Evolutionary conservation across 2,888 invertebrate genomes (phyloP), one percentile per base, ranked within the genome.

Genomic region (Phlogophora meticulosa): DNA sequence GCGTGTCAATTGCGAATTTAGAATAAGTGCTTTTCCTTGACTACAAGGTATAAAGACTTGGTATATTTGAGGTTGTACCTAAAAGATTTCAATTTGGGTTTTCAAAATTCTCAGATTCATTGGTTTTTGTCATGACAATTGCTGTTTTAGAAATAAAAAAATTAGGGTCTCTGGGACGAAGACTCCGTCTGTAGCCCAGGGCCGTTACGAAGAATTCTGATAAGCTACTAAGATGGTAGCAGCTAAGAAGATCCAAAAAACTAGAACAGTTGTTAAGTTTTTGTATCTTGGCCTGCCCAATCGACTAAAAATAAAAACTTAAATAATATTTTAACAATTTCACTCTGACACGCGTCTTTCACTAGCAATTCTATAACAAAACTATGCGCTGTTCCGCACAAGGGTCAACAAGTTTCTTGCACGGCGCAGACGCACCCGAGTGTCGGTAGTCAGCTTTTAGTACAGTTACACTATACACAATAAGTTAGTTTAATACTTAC

Each of bases 381-480:
- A 67, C 66, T 76, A 72, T 55, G 68, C 63, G 69, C 48, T 42
- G 52, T 34, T 11, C 52, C 63, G 4, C 62, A 58, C 52, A 58
- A 34, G 46, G 62, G 45, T 34, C 11, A 32, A 49, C 40, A 61
- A 9, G 9, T n/a, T 49, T 48, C 36, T 22, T 15, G 57, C 15
- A 36, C 36, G 45, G 55, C 38, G 36, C 79, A 48, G 11, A 40
- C 80, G 63, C 65, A 61, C 78, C 78, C 56, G 34, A 36, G 15
- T 56, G 70, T 68, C 71, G 79, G 72, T 79, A 81, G 72, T 64
- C 32, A 67, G 78, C 72, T 61, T 68, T 49, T 7, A 75, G 61
- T 38, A 28, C 49, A 66, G 43, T 42, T 58, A 43, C 38, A 65
- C 43, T 78, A 72, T 59, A 68, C 49, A 67, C 40, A 63, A 67